Base-by-base conservation (phyloP, 2,888 invertebrate species). In the Lypha dubia region DNA sequence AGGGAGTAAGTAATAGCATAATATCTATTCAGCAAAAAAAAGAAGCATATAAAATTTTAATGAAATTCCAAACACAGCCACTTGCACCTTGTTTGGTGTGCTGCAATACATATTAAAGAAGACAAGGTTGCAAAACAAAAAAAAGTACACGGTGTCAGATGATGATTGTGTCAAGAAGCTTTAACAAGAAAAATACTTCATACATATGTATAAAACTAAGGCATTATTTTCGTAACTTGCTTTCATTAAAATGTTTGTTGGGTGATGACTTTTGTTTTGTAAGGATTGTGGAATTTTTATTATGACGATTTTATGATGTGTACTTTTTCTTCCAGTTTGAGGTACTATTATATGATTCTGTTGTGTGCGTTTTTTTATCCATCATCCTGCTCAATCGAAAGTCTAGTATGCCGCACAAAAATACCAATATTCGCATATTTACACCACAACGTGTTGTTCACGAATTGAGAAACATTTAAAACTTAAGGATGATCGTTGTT, bases 51-150 rank as follows among this genome's bases (percentile, higher is more conserved):
- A 88, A 90, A 90, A 90, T 90, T 90, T 90, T 90, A 90, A 90
- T 90, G 90, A 90, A 90, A 90, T 90, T 90, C 90, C 90, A 88
- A 88, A 89, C 89, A 89, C 89, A 88, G 38, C 62, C 35, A 67
- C 56, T 41, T 65, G 73, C 32, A 51, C 22, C 46, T 67, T 38
- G 7, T 65, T 41, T 49, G n/a, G n/a, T n/a, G 11, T 13, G 24
- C 28, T 9, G 13, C 15, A 38, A 17, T 4, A n/a, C n/a, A n/a
- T n/a, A 46, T 9, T 35, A 44, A 32, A 35, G 46, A 22, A 56
- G 44, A 1, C 32, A 20, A 28, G 60, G 58, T 38, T 38, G 62
- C 8, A 22, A 56, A 17, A 0, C 11, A 9, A 17, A 56, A 20
- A 63, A 79, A 63, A 53, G 41, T 62, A 11, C 20, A 3, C 9